phyloP scores from a whole-genome alignment of 2,888 invertebrate species.

The Xylota sylvarum region DNA sequence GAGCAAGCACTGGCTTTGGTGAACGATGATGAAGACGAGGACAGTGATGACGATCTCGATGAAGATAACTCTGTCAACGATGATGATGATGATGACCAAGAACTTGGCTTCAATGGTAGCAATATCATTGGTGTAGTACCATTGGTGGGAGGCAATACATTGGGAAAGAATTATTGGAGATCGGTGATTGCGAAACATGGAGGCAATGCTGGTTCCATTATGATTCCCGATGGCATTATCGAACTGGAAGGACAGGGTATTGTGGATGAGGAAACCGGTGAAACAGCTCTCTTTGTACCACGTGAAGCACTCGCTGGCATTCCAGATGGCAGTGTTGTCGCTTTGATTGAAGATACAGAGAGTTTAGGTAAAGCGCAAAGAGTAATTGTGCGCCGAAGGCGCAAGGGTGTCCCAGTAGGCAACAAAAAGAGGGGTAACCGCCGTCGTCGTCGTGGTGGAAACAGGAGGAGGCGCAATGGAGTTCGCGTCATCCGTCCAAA shows the following conservation, averaged over 20 bases:
- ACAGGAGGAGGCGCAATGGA: constrained; percentile 77
- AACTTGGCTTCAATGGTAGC: constrained; percentile 1
- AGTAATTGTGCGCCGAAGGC: constrained; percentile 80
- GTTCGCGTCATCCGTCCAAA: constrained; percentile 74
- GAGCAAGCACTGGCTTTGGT: constrained; percentile 30
- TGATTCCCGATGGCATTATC: constrained; percentile 81
- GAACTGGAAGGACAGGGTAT: constrained; percentile 82
- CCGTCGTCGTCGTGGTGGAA: constrained; percentile 71
- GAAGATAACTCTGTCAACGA: constrained; percentile 21
- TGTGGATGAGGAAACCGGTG: constrained; percentile 81
- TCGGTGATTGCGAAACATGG: constrained; percentile 42
- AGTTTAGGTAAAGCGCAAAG: constrained; percentile 81
- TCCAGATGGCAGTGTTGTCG: constrained; percentile 82
- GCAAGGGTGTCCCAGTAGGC: constrained; percentile 70
- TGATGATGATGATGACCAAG: constrained; percentile 47
- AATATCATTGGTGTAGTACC: constrained; percentile 46
- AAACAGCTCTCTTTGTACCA: constrained; percentile 81
- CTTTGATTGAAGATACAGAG: constrained; percentile 80
- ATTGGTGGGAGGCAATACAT: constrained; percentile 22
- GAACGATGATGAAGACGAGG: constrained; percentile 64
- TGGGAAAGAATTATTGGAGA: constrained; percentile 18
- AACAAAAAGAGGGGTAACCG: constrained; percentile 33
- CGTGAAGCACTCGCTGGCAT: constrained; percentile 81
- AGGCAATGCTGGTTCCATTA: constrained; percentile 81
- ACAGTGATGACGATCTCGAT: constrained; percentile 62